These are phyloP conservation scores for Cathartes aura DNA, from an alignment of 2,113 vertebrate genomes.

Conservation along the genomic window DNA sequence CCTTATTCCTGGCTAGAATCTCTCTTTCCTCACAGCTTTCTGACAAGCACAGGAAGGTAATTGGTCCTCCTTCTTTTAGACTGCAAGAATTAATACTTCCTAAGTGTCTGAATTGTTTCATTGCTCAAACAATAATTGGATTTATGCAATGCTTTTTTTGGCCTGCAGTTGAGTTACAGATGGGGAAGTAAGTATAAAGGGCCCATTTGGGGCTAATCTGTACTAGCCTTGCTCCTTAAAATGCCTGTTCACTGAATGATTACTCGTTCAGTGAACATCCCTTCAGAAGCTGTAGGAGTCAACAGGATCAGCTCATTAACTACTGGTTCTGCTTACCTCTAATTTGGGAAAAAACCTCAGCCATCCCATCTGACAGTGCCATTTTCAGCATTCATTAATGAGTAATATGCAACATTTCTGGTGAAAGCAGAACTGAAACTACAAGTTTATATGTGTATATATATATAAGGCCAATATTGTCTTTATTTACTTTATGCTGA, in stretches of 20 bases:
- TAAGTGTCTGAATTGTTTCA: neutral
- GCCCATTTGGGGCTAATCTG: neutral
- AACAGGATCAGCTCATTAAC: neutral
- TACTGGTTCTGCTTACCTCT: neutral
- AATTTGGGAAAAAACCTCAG: neutral
- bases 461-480: neutral
- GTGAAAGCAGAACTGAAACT: neutral
- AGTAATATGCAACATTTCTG: neutral
- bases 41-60: neutral
- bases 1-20: neutral
- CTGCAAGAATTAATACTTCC: neutral
- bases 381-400: neutral
- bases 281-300: neutral
- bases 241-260: neutral
- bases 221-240: neutral
- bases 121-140: neutral
- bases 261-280: neutral
- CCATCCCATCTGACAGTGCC: neutral
- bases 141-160: neutral
- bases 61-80: neutral
- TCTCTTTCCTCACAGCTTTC: neutral
- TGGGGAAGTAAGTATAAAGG: neutral
- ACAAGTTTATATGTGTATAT: neutral
- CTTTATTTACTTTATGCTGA: neutral
- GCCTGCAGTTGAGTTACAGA: neutral